Evolutionary conservation across 2,888 invertebrate genomes (phyloP).

Genomic region (Spialia ferax): DNA sequence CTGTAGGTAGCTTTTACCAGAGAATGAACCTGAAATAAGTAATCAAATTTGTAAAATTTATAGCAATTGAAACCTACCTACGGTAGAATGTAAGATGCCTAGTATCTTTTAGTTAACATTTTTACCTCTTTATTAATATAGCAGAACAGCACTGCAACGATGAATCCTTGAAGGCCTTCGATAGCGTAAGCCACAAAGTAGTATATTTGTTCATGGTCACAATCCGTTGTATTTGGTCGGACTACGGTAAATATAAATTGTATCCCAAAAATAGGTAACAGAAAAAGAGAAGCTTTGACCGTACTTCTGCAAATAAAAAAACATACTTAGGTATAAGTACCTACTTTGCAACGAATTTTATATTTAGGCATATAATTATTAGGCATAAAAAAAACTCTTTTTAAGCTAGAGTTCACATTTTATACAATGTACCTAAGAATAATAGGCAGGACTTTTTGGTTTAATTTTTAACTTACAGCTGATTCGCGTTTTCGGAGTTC

Average conservation of each 20-base stretch:
- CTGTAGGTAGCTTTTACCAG: constrained; percentile 75
- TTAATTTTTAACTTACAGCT: constrained; percentile 66
- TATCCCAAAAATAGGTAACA: constrained; percentile 90
- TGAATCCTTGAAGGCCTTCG: constrained; percentile 87
- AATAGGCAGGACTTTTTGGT: not conserved
- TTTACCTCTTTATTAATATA: constrained; percentile 89
- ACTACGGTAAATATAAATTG: constrained; percentile 89
- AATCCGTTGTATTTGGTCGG: constrained; percentile 81
- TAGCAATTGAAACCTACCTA: no score
- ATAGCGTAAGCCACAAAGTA: constrained; percentile 86
- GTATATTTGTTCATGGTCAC: constrained; percentile 84
- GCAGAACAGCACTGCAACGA: constrained; percentile 89
- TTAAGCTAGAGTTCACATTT: no score
- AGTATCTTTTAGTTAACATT: not conserved
- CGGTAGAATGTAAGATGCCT: not conserved
- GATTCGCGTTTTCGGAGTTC: constrained; percentile 79
- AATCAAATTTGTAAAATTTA: not conserved
- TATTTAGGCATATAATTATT: no score
- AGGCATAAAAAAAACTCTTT: no score
- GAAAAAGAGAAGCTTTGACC: constrained; percentile 88
- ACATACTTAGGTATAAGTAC: not conserved
- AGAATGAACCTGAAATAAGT: constrained; percentile 67
- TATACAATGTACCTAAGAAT: no score
- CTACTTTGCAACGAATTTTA: no score
- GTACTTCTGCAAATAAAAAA: constrained; percentile 79